Base-by-base conservation (phyloP, 2,113 vertebrate species). In the Rhea americana region DNA sequence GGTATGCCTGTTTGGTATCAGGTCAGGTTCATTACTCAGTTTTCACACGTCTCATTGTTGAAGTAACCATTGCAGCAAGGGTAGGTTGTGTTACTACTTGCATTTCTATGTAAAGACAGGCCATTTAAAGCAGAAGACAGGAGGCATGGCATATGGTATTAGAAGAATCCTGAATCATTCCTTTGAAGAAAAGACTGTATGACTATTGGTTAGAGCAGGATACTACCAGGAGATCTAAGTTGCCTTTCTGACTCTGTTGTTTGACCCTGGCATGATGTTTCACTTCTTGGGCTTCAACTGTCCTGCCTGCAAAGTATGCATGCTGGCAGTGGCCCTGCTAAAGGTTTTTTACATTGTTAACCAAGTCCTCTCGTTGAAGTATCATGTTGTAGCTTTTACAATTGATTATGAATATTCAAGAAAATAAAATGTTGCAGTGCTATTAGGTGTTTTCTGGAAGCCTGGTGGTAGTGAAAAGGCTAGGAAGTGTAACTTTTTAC, bases 331-430 rank as follows among this genome's bases (percentile, higher is more conserved):
- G 75, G 85, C 63, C 78, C 92, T 67, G 82, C 22, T 55, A 32
- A 82, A 76, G 43, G 65, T 77, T 90, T 85, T 80, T 94, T 65
- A 90, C 32, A 41, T 76, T 79, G 74, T 48, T 89, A 77, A 86
- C 82, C 67, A 84, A 79, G 85, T 74, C 59, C 53, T n/a, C 61
- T 62, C 55, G 66, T 58, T 91, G 80, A 93, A 84, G 58, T 66
- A 84, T 90, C 85, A 55, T 74, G 53, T 89, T 95, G 92, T 77
- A 89, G 63, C 62, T 85, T 28, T 82, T 88, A 94, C 45, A 82
- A 26, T 55, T 93, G 66, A 58, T 63, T 66, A 30, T 74, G 76
- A 55, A 43, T 50, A 62, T 89, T 76, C 81, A 74, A 84, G 67
- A 66, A 87, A 86, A 81, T 20, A 15, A 67, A 77, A 90, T 9